Percentiles rank a stretch among this genome's conserved stretches.
phyloP scores from a whole-genome alignment of 2,797 vertebrate genomes.

The Rachycentron canadum region DNA sequence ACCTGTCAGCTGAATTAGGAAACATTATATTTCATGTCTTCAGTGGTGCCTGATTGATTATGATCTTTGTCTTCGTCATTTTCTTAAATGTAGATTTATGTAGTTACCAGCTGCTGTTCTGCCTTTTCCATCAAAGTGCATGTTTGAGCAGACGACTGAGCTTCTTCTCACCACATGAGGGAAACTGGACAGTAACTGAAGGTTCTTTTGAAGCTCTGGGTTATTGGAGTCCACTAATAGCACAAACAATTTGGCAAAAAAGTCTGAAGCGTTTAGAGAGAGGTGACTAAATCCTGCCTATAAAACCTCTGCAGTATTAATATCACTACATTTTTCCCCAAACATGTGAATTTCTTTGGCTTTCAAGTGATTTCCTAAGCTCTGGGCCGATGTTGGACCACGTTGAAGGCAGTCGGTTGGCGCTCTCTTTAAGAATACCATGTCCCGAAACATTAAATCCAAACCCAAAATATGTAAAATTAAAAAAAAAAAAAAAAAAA shows the following conservation, averaged over 20 bases:
- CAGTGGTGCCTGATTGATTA: background rate
- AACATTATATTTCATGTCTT: background rate
- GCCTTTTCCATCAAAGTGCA: too few species aligned
- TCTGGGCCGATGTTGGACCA: slow-evolving; percentile 3
- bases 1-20: too few species aligned
- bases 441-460: slow-evolving; percentile 53
- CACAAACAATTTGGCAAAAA: background rate
- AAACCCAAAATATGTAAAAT: slow-evolving; percentile 66
- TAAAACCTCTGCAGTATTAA: background rate
- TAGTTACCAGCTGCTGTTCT: too few species aligned
- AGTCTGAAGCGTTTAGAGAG: background rate
- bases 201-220: background rate
- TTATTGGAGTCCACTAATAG: background rate
- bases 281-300: background rate
- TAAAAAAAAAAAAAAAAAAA: slow-evolving; percentile 22
- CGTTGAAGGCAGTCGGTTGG: slow-evolving; percentile 31
- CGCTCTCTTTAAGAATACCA: slow-evolving; percentile 35
- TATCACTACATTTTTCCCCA: background rate
- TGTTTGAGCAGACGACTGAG: too few species aligned
- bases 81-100: too few species aligned
- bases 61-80: too few species aligned
- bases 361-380: slow-evolving; percentile 41
- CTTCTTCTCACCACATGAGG: slow-evolving; percentile 54
- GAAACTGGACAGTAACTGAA: slow-evolving; percentile 29
- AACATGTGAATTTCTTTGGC: slow-evolving; percentile 55